Evolutionary conservation across 2,113 vertebrate genomes (phyloP), one percentile per base, ranked within the genome.

Genomic region (Thalassoma bifasciatum): DNA sequence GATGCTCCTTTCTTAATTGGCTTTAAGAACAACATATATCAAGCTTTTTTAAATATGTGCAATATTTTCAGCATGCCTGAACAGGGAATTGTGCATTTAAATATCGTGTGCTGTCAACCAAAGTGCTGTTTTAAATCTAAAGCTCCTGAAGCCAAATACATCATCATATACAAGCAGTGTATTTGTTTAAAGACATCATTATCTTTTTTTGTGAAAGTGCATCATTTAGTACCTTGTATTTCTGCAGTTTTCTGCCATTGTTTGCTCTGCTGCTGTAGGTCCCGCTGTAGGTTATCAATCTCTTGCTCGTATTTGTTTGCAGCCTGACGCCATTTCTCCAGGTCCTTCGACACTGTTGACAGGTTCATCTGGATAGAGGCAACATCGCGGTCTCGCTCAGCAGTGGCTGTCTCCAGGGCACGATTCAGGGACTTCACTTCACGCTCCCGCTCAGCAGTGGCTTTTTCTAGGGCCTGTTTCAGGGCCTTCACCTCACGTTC

Each of bases 251-350:
- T 96, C 49, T 96, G 95, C 89, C 89, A 95, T 80, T 98, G 96
- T 79, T 96, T 95, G 90, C 95, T 96, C 66, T 94, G 93, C 47
- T 95, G 93, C 82, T 96, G 94, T 72, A 98, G 95, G 75, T 89
- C 97, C 67, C 89, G 94, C 69, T 97, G 96, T 38, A 98, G 92
- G 80, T 62, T 92, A 12, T 92, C 86, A 42, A 98, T 94, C 83
- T 98, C 96, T n/a, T 87, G 90, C 78, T 99, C 96, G 12, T 97
- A 98, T 49, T 95, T 94, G 1, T 90, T 94, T 5, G 97, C 96
- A 21, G 93, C 93, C 82, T 95, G 94, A 75, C 95, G 93, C 96
- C 97, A 97, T 59, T 94, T 95, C 53, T 98, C 97, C 2, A 97
- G 92, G 70, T 99, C 98, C 0, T 88, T 92, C 10, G 94, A 92